These are phyloP conservation scores for Leptatherina wallacei DNA, from an alignment of 2,797 vertebrate species.

Conservation along the genomic window DNA sequence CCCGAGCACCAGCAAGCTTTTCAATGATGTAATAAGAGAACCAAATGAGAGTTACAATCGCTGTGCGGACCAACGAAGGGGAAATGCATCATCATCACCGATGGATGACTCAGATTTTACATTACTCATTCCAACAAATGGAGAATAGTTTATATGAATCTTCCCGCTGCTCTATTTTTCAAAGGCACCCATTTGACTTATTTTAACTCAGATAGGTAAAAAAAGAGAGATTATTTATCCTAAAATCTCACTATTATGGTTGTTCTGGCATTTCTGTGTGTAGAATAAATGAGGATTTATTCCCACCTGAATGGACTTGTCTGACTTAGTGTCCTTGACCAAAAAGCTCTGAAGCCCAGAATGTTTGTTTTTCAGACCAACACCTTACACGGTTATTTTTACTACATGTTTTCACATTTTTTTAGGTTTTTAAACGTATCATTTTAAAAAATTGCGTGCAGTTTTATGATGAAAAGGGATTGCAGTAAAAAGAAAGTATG, in stretches of 20 bases:
- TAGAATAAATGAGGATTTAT: conserved; percentile 10
- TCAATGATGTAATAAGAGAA: conserved; percentile 68
- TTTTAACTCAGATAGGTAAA: conserved; percentile 15
- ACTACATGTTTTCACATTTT: background rate
- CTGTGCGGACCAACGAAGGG: conserved; percentile 27
- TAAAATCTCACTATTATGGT: background rate
- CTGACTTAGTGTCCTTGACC: background rate
- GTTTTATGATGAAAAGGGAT: background rate
- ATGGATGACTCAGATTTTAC: conserved; percentile 46
- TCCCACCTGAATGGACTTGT: background rate
- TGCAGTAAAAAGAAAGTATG: background rate
- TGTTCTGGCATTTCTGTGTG: conserved; percentile 6
- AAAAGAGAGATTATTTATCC: conserved; percentile 10
- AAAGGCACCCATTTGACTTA: conserved; percentile 21
- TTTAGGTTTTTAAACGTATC: background rate
- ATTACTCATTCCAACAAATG: conserved; percentile 66
- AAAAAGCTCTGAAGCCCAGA: conserved; percentile 2
- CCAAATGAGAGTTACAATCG: conserved; percentile 71
- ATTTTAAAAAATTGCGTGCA: background rate
- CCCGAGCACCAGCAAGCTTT: conserved; percentile 55
- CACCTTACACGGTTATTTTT: background rate
- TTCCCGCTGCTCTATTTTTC: conserved; percentile 29
- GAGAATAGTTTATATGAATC: conserved; percentile 56
- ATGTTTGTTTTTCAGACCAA: background rate
- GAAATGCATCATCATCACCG: conserved; percentile 65